Evolutionary conservation across 2,797 vertebrate species (phyloP), one percentile per base, ranked within the genome.

Genomic region (Silurus lanzhouensis): DNA sequence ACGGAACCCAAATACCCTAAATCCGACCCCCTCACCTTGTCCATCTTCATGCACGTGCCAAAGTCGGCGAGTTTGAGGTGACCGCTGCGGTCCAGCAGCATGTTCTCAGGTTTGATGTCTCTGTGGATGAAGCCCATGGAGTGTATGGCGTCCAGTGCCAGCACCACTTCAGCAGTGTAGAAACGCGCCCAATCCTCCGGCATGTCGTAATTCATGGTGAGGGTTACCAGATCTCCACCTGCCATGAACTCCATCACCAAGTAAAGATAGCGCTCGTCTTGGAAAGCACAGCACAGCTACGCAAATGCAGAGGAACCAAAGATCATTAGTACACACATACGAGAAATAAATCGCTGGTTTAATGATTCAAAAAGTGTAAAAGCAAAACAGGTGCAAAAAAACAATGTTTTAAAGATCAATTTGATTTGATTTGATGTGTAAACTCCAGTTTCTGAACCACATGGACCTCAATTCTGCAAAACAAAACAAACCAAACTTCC

Each of bases 221-320:
- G 97, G 20, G 98, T 99, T 71, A 99, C 98, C 83, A 99, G 93
- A 93, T 99, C 98, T 88, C 98, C 98, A 1, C 98, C 98, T 0
- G 97, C 96, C 98, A 99, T 99, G 92, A 97, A 99, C 89, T 99
- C 98, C 98, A 99, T 99, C 90, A 99, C 98, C 97, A 99, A 97
- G 90, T 99, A 99, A 82, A 99, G 96, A 90, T 97, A 95, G 15
- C 94, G 95, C 88, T 97, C 95, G 87, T 99, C 98, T 95, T 99
- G 98, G 94, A 99, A 99, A 84, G 98, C 96, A 92, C 97, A 98
- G 94, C 96, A 98, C 88, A 99, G 95, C 98, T 99, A 88, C 7
- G 52, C 27, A 55, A 9, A 3, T 0, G 0, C n/a, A 64, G 83
- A 68, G 31, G 14, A 60, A 68, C n/a, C 22, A 7, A 57, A 14